phyloP scores from a whole-genome alignment of 2,888 invertebrate genomes.

The Microplitis deprimator region DNA sequence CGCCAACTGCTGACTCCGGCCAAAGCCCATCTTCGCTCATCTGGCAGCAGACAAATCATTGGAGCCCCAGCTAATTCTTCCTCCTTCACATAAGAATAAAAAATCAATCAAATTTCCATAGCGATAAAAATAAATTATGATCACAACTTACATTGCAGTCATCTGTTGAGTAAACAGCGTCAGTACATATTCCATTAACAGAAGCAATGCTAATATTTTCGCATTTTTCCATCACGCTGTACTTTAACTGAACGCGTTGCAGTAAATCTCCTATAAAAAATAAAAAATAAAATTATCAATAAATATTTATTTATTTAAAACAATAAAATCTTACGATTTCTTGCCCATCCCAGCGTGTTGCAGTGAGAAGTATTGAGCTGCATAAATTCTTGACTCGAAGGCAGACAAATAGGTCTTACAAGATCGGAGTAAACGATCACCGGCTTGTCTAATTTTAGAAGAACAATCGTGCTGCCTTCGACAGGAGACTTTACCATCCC shows the following conservation, averaged over 20 bases:
- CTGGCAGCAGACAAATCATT: constrained; percentile 83
- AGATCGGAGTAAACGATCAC: constrained; percentile 83
- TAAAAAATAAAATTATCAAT: not conserved
- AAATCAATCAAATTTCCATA: not conserved
- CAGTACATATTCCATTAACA: constrained; percentile 87
- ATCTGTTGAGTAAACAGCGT: constrained; percentile 83
- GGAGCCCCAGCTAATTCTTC: constrained; percentile 92
- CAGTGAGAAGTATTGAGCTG: constrained; percentile 75
- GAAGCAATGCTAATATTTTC: constrained; percentile 89
- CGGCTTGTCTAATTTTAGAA: constrained; percentile 85
- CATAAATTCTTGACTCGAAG: constrained; percentile 74
- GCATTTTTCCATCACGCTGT: constrained; percentile 85
- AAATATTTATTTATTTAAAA: not conserved
- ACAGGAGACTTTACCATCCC: constrained; percentile 92
- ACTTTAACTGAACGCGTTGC: constrained; percentile 84
- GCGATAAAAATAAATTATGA: not conserved
- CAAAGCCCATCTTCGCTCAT: constrained; percentile 83
- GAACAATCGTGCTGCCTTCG: constrained; percentile 88
- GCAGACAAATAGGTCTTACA: constrained; percentile 86
- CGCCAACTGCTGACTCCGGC: constrained; percentile 88
- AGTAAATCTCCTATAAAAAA: constrained; percentile 77
- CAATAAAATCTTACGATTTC: constrained; percentile 75
- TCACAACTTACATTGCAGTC: constrained; percentile 84
- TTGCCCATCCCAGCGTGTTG: constrained; percentile 89
- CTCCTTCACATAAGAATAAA: constrained; percentile 74